A percentile compares a stretch with the other conserved stretches of the same genome.
These are phyloP conservation scores for Parambassis ranga DNA, from an alignment of 2,797 vertebrate species.

Conservation along the genomic window DNA sequence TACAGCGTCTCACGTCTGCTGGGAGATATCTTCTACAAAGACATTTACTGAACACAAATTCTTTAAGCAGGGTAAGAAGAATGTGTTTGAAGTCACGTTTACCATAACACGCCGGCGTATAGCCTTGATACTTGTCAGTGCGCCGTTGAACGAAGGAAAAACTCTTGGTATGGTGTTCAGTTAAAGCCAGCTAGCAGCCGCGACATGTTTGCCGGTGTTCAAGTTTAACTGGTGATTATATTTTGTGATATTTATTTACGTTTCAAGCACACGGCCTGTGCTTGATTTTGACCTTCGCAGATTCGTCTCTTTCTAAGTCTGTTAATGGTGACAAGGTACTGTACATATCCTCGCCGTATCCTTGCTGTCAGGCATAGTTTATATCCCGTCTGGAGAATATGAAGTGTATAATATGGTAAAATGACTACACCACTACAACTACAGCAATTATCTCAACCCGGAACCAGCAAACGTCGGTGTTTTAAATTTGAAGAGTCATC, in stretches of 20 bases:
- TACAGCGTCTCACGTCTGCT: conserved; percentile 55
- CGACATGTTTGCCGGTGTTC: too few relatives aligned
- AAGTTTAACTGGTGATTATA: too few relatives aligned
- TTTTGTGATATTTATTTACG: too few relatives aligned
- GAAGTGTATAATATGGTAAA: too few relatives aligned
- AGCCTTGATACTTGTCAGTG: fast-evolving
- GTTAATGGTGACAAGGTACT: too few relatives aligned
- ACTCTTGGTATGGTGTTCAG: neutral
- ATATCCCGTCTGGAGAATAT: too few relatives aligned
- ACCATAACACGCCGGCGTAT: fast-evolving
- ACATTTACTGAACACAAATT: conserved; percentile 51
- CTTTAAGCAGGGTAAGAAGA: conserved; percentile 55
- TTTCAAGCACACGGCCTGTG: too few relatives aligned
- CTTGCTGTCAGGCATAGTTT: too few relatives aligned
- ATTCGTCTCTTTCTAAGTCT: too few relatives aligned
- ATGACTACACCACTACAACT: too few relatives aligned
- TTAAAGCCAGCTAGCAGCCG: neutral
- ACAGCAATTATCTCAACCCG: fast-evolving
- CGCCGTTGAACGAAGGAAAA: neutral
- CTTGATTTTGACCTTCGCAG: too few relatives aligned
- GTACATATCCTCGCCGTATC: too few relatives aligned
- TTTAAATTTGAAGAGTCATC: neutral
- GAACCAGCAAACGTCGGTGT: neutral
- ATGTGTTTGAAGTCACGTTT: fast-evolving
- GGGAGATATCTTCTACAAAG: conserved; percentile 60